Evolutionary conservation across 2,113 vertebrate genomes (phyloP), one percentile per base, ranked within the genome.

Genomic region (Strix uralensis): DNA sequence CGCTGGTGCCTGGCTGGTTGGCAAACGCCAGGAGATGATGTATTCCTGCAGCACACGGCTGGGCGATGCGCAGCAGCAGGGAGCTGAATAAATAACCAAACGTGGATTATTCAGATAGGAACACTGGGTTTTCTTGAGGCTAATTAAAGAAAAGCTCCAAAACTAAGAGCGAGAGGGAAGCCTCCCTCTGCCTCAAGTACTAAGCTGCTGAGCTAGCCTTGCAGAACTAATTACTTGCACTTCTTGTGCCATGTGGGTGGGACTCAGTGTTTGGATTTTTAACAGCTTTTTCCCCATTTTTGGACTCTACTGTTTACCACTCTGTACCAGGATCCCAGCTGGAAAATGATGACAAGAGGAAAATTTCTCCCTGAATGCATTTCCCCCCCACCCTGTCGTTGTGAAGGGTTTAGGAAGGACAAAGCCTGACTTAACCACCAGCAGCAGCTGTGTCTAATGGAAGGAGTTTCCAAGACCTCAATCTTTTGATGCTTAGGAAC

Each of bases 41-140:
- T 57, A 72, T 95, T 95, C 94, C 96, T 87, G 70, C 92, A 82
- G 96, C 5, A 75, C 84, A 25, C 83, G 92, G 96, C 88, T 86
- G 92, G 78, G 81, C 90, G 88, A 86, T 81, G 93, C 62, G 69
- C 15, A 81, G 92, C 97, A 96, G 96, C 90, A 65, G 96, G 97
- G 95, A 97, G 54, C 93, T 92, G 94, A 95, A 97, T 97, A 97
- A 98, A 97, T 97, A 98, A 94, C 96, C 90, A 78, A 80, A 86
- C 49, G 49, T 74, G 94, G 97, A 97, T 98, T 98, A 96, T 97
- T 97, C 94, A 94, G 88, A 96, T 72, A 87, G 90, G 78, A 94
- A 92, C 65, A 9, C 94, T 88, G 87, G 86, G 87, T 96, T 97
- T 97, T 95, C 88, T 86, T 72, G 38, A 75, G 87, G 97, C 97